A percentile compares a stretch with the other conserved stretches of the same genome.
Evolutionary conservation across 2,113 vertebrate genomes (phyloP).

Genomic region (Oriolus oriolus): DNA sequence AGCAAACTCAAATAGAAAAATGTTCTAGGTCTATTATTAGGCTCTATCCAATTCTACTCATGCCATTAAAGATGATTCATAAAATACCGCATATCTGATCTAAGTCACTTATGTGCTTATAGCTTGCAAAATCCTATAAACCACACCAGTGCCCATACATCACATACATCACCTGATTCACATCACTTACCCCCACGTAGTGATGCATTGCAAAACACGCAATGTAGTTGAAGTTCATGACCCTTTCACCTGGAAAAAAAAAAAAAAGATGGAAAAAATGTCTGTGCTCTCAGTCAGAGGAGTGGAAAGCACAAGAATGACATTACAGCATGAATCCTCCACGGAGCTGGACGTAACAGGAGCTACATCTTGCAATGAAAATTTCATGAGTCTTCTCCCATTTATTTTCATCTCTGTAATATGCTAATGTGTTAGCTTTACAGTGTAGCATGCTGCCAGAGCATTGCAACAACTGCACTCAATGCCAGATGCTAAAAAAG

Average conservation of each 20-base stretch:
- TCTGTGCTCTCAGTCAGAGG: neutral
- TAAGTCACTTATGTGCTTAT: neutral
- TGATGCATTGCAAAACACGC: neutral
- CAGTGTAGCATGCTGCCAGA: neutral
- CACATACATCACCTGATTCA: neutral
- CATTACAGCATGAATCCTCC: neutral
- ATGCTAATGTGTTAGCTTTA: neutral
- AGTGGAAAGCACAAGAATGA: neutral
- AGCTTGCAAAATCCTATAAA: neutral
- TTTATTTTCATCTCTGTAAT: neutral
- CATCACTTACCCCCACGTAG: neutral
- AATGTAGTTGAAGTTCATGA: neutral
- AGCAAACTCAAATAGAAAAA: neutral
- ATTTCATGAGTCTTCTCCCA: neutral
- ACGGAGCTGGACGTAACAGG: neutral
- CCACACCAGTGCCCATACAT: neutral
- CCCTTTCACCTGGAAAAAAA: neutral
- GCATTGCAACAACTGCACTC: neutral
- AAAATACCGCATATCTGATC: neutral
- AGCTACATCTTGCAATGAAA: neutral
- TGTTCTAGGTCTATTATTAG: neutral
- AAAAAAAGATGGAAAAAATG: neutral
- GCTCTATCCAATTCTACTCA: neutral
- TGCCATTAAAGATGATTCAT: neutral
- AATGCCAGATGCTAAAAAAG: slow-evolving; percentile 33